These are phyloP conservation scores for Papilio protenor DNA, from an alignment of 2,888 invertebrate species.

Conservation along the genomic window DNA sequence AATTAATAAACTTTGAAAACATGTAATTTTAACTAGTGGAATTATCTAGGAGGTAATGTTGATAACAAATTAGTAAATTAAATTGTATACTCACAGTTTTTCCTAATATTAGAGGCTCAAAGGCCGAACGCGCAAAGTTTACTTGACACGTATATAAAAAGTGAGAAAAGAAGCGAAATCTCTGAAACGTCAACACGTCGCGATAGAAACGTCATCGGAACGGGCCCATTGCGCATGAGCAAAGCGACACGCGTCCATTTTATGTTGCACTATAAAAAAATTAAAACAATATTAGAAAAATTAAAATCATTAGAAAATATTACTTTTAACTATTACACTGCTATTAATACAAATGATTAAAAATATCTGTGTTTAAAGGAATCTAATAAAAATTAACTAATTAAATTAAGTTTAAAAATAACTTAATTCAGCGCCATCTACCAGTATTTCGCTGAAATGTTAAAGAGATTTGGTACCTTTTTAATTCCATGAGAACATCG, in stretches of 20 bases:
- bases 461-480: not conserved
- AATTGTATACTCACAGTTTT: constrained; percentile 73
- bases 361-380: not conserved
- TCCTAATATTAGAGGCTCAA: constrained; percentile 78
- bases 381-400: not conserved
- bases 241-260: constrained; percentile 58
- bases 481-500: not conserved
- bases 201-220: constrained; percentile 50
- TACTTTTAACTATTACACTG: not conserved
- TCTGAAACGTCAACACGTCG: constrained; percentile 58
- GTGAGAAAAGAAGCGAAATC: constrained; percentile 62
- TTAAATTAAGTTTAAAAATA: not conserved
- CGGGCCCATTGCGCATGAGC: constrained; percentile 41
- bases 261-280: constrained; percentile 50
- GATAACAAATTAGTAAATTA: constrained; percentile 48
- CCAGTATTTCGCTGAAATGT: not conserved
- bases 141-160: constrained; percentile 82
- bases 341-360: not conserved
- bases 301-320: not conserved
- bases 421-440: constrained; percentile 18
- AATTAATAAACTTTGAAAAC: constrained; percentile 1
- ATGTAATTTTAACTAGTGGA: not conserved
- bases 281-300: not conserved
- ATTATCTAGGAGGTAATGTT: constrained; percentile 35
- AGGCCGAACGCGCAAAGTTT: constrained; percentile 74